Evolutionary conservation across 2,797 vertebrate species (phyloP).

Genomic region (Thamnophis elegans): DNA sequence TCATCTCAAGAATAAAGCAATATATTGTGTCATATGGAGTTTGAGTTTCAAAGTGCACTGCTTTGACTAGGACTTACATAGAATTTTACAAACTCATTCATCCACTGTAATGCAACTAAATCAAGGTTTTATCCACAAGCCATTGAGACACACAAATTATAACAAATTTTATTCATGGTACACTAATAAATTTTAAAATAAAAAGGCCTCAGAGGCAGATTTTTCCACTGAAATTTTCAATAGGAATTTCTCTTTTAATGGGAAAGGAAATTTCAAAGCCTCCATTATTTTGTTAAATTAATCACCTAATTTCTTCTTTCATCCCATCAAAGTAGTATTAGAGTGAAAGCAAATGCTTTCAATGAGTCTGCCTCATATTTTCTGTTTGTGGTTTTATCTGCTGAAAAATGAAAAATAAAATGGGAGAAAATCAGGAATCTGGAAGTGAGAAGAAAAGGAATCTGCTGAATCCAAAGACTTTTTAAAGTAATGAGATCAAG

Average conservation of each 20-base stretch:
- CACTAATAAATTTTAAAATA: conserved; percentile 10
- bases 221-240: neutral
- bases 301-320: neutral
- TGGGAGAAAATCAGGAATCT: neutral
- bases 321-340: neutral
- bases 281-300: conserved; percentile 2
- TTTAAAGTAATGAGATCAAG: neutral
- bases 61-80: neutral
- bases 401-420: neutral
- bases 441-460: neutral
- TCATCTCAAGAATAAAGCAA: neutral
- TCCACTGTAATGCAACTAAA: neutral
- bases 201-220: neutral
- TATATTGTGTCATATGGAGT: neutral
- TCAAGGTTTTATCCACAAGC: neutral
- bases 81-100: neutral
- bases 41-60: neutral
- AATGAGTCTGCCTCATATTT: neutral
- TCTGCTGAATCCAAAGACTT: neutral
- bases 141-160: neutral
- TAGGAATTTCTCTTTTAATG: conserved; percentile 5
- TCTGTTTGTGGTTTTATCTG: neutral
- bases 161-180: neutral
- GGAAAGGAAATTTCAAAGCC: conserved; percentile 3
- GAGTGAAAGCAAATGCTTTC: conserved; percentile 3